phyloP scores from a whole-genome alignment of 64 coral and sea anemone genomes.

The Orbicella faveolata region DNA sequence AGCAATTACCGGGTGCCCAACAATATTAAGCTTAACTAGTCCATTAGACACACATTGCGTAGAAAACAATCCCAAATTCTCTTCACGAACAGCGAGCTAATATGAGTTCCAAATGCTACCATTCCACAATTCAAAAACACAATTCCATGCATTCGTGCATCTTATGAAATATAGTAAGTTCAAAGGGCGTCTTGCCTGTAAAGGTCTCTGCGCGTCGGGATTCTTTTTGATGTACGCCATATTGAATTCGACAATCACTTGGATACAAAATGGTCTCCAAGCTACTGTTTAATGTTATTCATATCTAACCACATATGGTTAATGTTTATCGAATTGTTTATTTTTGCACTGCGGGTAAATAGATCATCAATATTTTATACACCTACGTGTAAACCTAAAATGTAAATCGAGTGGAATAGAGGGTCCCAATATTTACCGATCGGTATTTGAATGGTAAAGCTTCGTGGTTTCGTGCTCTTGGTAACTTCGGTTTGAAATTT shows the following conservation, averaged over 20 bases:
- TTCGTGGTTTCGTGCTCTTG: no score
- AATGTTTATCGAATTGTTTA: constrained; percentile 9
- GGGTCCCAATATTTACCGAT: background rate
- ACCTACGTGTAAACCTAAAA: background rate
- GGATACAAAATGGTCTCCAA: constrained; percentile 63
- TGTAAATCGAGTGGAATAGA: background rate
- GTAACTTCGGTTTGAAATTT: no score
- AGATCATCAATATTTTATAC: constrained; percentile 37
- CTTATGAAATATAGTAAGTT: no score
- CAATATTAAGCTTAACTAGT: no score
- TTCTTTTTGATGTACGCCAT: constrained; percentile 97
- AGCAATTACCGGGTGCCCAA: background rate
- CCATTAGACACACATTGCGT: no score
- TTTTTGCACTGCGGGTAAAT: background rate
- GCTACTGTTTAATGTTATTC: constrained; percentile 59
- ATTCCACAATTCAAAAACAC: no score
- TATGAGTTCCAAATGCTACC: background rate
- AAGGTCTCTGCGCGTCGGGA: constrained; percentile 70
- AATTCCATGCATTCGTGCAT: no score
- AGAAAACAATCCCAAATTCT: background rate
- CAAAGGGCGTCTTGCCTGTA: constrained; percentile 64
- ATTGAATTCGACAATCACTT: constrained; percentile 56
- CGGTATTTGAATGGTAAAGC: background rate
- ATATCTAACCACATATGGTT: constrained; percentile 40
- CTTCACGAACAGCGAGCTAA: background rate